These are phyloP conservation scores for Drosophila borborema DNA, from an alignment of 2,888 invertebrate species.

Conservation along the genomic window DNA sequence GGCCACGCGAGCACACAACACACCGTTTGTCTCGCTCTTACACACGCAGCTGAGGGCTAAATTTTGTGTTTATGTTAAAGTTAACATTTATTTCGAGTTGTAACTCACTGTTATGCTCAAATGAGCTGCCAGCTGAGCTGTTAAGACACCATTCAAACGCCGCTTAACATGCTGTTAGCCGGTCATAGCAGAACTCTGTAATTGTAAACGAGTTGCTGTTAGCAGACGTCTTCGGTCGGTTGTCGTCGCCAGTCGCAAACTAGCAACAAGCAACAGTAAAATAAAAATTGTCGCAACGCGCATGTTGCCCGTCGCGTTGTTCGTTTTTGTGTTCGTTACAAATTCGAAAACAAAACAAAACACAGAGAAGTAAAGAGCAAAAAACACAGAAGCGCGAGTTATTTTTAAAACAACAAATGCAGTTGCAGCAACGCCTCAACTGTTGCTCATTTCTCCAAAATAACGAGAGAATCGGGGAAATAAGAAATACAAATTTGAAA, in stretches of 20 bases:
- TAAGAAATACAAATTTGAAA: slow-evolving; percentile 23
- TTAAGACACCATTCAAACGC: slow-evolving; percentile 8
- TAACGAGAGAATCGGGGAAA: slow-evolving; percentile 12
- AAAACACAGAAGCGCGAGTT: slow-evolving; percentile 35
- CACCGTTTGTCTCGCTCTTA: slow-evolving; percentile 34
- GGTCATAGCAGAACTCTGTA: slow-evolving; percentile 10
- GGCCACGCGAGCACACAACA: not conserved
- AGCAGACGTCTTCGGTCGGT: slow-evolving; percentile 48
- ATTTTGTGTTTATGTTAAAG: slow-evolving; percentile 11
- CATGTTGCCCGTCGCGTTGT: slow-evolving; percentile 37
- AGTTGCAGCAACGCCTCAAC: slow-evolving; percentile 32
- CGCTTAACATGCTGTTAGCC: slow-evolving; percentile 18
- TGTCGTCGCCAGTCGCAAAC: slow-evolving; percentile 28
- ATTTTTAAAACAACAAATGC: slow-evolving; percentile 47
- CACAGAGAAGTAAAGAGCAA: not conserved
- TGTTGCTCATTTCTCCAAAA: slow-evolving; percentile 37
- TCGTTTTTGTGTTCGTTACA: slow-evolving; percentile 49
- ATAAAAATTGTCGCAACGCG: not conserved
- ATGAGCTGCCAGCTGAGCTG: slow-evolving; percentile 22
- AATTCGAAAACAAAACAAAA: slow-evolving; percentile 47
- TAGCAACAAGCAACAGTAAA: not conserved
- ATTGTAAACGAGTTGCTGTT: slow-evolving; percentile 25
- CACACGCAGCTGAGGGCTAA: slow-evolving; percentile 31
- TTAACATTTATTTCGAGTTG: slow-evolving; percentile 30
- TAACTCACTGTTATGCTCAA: slow-evolving; percentile 31